Evolutionary conservation across 2,797 vertebrate genomes (phyloP).

Genomic region (Jordanella pulchra): DNA sequence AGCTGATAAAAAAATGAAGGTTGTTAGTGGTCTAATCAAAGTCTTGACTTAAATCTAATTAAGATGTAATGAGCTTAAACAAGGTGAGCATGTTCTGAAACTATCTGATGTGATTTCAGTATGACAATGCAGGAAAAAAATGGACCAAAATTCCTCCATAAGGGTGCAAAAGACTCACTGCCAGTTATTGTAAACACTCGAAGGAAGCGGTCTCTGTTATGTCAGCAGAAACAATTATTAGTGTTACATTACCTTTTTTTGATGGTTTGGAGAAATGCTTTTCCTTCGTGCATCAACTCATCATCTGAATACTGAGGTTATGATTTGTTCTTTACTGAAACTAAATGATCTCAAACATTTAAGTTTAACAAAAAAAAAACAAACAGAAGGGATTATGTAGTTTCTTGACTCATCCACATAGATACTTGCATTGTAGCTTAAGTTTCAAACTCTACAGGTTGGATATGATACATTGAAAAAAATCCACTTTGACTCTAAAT

Average conservation of each 20-base stretch:
- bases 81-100: background rate
- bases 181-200: background rate
- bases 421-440: background rate
- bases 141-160: background rate
- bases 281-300: background rate
- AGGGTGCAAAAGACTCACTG: background rate
- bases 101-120: background rate
- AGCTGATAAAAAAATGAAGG: background rate
- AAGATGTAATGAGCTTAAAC: background rate
- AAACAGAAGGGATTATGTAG: too few species aligned
- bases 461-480: background rate
- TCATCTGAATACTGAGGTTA: background rate
- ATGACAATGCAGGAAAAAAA: background rate
- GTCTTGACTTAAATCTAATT: background rate
- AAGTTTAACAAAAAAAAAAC: background rate
- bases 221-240: background rate
- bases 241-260: background rate
- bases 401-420: background rate
- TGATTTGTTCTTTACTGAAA: background rate
- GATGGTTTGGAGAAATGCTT: background rate
- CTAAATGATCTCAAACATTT: background rate
- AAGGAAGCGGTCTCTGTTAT: background rate
- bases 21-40: background rate
- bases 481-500: constrained; percentile 5
- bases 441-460: background rate